Evolutionary conservation across 2,113 vertebrate species (phyloP).

Genomic region (human (Homo sapiens)): DNA sequence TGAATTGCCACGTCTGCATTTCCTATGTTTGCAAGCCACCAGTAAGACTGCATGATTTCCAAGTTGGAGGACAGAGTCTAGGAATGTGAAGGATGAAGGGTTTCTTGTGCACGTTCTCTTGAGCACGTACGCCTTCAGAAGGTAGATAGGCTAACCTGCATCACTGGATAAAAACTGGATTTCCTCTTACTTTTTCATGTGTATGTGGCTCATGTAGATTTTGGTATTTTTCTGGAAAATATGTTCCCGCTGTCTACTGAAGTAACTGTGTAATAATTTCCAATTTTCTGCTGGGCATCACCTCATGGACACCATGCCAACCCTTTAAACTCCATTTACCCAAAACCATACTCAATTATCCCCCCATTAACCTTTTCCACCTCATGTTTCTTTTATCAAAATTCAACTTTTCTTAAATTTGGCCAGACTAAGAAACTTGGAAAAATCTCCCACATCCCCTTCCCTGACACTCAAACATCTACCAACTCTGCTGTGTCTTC

Average conservation of each 20-base stretch:
- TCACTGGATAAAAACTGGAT: neutral
- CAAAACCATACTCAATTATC: constrained; percentile 20
- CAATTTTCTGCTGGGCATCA: neutral
- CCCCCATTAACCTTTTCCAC: neutral
- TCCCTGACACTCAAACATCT: neutral
- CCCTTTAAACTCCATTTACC: constrained; percentile 4
- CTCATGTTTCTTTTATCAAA: neutral
- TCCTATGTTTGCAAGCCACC: neutral
- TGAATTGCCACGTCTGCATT: neutral
- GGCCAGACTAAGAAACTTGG: neutral
- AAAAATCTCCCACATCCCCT: neutral
- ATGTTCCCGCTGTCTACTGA: neutral
- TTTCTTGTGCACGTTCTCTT: neutral
- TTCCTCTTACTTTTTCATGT: neutral
- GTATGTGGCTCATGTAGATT: neutral
- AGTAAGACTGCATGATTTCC: neutral
- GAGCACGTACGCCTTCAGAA: neutral
- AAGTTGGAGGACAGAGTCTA: neutral
- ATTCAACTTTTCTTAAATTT: neutral
- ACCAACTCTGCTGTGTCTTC: neutral
- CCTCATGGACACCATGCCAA: neutral
- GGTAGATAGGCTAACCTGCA: too few relatives aligned
- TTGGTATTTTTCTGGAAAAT: constrained; percentile 11
- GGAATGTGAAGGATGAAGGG: neutral
- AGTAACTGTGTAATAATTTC: neutral